Conservation (phyloP, 2,797 vertebrate species). For the Gadopsis marmoratus region DNA sequence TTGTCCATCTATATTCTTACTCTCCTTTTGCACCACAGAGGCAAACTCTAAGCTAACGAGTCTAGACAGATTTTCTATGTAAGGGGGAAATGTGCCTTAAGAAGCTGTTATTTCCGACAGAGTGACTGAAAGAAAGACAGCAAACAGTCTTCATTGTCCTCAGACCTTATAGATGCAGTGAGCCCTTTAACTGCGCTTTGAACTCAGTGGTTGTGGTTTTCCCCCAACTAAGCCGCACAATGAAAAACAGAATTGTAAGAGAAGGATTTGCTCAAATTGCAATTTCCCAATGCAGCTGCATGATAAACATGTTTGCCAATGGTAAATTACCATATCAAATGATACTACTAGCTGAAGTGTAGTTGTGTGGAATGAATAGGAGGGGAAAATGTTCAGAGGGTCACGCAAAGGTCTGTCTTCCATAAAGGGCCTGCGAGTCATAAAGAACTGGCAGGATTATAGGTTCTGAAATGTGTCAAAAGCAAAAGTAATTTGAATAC, state of each 20-base stretch:
- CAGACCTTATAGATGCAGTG: constrained; percentile 20
- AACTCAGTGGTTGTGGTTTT: constrained; percentile 20
- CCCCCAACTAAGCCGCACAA: constrained; percentile 31
- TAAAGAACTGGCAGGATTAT: constrained; percentile 61
- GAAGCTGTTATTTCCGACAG: constrained; percentile 22
- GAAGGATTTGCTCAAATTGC: constrained; percentile 63
- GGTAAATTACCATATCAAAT: constrained; percentile 72
- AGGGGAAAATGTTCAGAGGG: constrained; percentile 59
- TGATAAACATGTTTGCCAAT: constrained; percentile 74
- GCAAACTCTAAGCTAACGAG: neutral
- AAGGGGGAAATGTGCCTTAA: constrained; percentile 16
- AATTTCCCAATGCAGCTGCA: constrained; percentile 58
- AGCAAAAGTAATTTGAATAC: constrained; percentile 52
- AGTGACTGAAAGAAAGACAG: constrained; percentile 6
- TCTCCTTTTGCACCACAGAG: constrained; percentile 14
- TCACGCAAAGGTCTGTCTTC: constrained; percentile 70
- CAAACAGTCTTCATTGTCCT: constrained; percentile 26
- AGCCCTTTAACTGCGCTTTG: constrained; percentile 6
- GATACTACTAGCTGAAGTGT: constrained; percentile 57
- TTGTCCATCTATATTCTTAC: neutral
- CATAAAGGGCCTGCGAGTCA: constrained; percentile 56
- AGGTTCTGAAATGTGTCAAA: constrained; percentile 52
- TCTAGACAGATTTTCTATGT: neutral
- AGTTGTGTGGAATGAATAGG: constrained; percentile 62
- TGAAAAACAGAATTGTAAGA: constrained; percentile 55